A percentile compares a stretch with the other conserved stretches of the same genome.
Evolutionary conservation across 1,140 invertebrate species (phyloP).

Genomic region (Brachionus rotundiformis): DNA sequence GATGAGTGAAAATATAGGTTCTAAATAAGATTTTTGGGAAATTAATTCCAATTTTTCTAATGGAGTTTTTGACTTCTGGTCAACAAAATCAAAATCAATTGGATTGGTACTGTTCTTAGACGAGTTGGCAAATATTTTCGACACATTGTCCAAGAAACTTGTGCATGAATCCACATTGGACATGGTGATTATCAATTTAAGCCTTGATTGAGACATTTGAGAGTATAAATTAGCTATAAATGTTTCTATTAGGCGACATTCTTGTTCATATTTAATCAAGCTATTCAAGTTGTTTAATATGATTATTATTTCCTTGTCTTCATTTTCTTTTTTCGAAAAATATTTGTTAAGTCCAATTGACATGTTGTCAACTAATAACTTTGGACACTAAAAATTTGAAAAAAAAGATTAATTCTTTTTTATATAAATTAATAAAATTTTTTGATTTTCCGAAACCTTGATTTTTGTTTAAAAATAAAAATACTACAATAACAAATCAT

Average conservation of each 20-base stretch:
- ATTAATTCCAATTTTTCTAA: background rate
- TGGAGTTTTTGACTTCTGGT: background rate
- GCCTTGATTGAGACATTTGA: background rate
- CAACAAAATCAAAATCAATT: constrained; percentile 9
- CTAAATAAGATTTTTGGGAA: background rate
- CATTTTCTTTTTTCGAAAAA: constrained; percentile 19
- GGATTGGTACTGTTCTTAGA: background rate
- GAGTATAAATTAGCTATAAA: constrained; percentile 18
- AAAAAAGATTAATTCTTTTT: background rate
- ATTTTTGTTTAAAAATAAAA: too few species aligned
- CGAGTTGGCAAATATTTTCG: background rate
- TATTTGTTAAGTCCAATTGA: constrained; percentile 16
- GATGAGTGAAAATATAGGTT: background rate
- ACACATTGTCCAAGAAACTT: background rate
- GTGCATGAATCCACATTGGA: background rate
- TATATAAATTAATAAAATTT: background rate
- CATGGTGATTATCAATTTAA: constrained; percentile 14
- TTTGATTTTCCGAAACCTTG: too few species aligned
- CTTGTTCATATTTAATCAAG: background rate
- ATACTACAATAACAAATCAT: too few species aligned
- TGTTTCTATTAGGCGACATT: background rate
- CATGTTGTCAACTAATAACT: constrained; percentile 8
- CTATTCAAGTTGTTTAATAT: background rate
- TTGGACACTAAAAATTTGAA: background rate
- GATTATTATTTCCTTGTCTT: constrained; percentile 3